Base-by-base conservation (phyloP, 2,888 invertebrate species). In the Acrobeloides nanus region DNA sequence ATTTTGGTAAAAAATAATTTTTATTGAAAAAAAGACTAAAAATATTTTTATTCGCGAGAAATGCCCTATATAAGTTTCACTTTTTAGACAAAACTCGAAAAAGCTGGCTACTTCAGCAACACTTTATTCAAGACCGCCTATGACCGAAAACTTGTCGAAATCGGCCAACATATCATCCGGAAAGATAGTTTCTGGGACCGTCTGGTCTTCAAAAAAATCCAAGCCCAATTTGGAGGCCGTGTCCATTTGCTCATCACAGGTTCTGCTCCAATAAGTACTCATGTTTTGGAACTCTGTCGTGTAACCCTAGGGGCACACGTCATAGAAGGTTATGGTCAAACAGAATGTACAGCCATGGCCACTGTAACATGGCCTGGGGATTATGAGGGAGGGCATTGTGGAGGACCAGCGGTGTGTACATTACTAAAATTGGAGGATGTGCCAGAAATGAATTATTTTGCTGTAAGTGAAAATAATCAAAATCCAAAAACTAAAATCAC, bases 141-240 rank as follows among this genome's bases (percentile, higher is more conserved):
- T 27, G 32, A 47, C 18, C 51, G 48, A 23, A 57, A 57, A 29
- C 46, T 55, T n/a, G 38, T 49, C 18, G 26, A 45, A 25, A 17
- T 60, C 8, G 47, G 43, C 26, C 43, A 44, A 33, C 53, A 52
- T 8, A 37, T 57, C 15, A 44, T 57, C 21, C 47, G 48, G 6
- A 54, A 57, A 12, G 49, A 62, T 15, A 57, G 63, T 2, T 46
- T 73, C 17, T 72, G 71, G 72, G 72, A 72, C 38, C 55, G 52
- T n/a, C 48, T 72, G 10, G 62, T 72, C 3, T 73, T 72, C 55
- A 32, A 49, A 5, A 63, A 61, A 41, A 54, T 68, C 24, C 65
- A 65, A 48, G 56, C 52, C 65, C 84, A 86, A 25, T 84, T 93
- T 82, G 95, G 95, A 23, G 93, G 93, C 4, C 82, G 84, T 53